phyloP scores from a whole-genome alignment of 2,797 vertebrate genomes.

The Sebastolobus alascanus region DNA sequence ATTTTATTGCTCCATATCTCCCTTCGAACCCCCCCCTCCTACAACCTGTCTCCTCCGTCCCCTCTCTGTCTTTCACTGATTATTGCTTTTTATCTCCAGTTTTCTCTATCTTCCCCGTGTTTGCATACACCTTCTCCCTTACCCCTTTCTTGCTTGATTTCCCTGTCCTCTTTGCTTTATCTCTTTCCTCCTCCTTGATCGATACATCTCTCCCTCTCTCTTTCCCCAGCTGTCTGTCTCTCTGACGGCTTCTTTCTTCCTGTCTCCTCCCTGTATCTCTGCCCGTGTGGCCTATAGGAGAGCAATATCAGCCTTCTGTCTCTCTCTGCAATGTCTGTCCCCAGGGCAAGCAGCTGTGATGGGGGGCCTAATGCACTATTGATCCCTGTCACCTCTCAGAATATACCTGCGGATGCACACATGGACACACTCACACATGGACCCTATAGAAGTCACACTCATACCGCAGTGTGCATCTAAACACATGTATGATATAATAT shows the following conservation, averaged over 20 bases:
- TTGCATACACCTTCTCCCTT: neutral
- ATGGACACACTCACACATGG: slow-evolving; percentile 8
- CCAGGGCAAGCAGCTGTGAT: slow-evolving; percentile 79
- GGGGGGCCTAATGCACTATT: slow-evolving; percentile 82
- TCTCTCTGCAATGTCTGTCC: slow-evolving; percentile 55
- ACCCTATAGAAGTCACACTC: slow-evolving; percentile 5
- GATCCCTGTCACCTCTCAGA: slow-evolving; percentile 78
- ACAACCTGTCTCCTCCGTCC: slow-evolving; percentile 26
- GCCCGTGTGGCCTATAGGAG: slow-evolving; percentile 37
- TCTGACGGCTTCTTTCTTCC: slow-evolving; percentile 61
- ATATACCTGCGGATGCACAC: slow-evolving; percentile 71
- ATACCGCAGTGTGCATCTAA: neutral
- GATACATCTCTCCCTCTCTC: slow-evolving; percentile 52
- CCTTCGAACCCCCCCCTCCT: slow-evolving; percentile 39
- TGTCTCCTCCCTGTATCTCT: slow-evolving; percentile 44
- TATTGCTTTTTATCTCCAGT: slow-evolving; percentile 30
- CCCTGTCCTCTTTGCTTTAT: slow-evolving; percentile 25
- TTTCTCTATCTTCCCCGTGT: slow-evolving; percentile 5
- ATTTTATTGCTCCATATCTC: slow-evolving; percentile 39
- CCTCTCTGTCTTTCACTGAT: slow-evolving; percentile 19
- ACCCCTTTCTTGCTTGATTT: slow-evolving; percentile 31
- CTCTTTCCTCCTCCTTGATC: slow-evolving; percentile 44
- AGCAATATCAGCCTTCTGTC: slow-evolving; percentile 57
- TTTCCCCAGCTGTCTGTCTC: slow-evolving; percentile 51
- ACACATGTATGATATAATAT: slow-evolving; percentile 5